Evolutionary conservation across 2,888 invertebrate species (phyloP), one percentile per base, ranked within the genome.

Genomic region (Brachypalpus laphriformis): DNA sequence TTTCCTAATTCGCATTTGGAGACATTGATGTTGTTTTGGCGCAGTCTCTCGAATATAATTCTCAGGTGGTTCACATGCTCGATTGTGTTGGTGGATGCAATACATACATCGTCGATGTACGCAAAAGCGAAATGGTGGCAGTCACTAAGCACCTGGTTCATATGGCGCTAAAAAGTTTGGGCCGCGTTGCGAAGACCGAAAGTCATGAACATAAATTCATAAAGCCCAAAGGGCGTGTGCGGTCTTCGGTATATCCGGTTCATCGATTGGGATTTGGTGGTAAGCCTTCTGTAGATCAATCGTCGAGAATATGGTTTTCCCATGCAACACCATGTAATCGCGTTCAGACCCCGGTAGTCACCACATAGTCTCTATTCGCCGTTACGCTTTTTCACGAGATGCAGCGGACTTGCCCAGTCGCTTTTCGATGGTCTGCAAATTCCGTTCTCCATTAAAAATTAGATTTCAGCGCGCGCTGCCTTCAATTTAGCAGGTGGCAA

Each of bases 401-500:
- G 89, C 0, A 92, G 86, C 1, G 90, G 92, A 57, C 89, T 90
- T 0, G 91, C 88, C 91, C 91, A 92, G 0, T 88, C 83, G 42
- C 91, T 90, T 3, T 88, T 89, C 0, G 91, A 92, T 0, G 91
- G 92, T 5, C 91, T 87, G 47, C 90, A 90, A 4, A 92, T 90
- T 0, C 91, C 92, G n/a, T 88, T 77, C 28, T 91, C 88, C n/a
- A 74, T n/a, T 9, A 86, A 11, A 22, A 18, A 57, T 11, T 71
- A n/a, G 31, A 86, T 45, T 16, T 86, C 70, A 0, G 37, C 14
- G 14, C 59, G 42, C 1, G 72, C 86, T 7, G 56, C 40, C 16
- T 56, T 11, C 4, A 71, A n/a, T 31, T 66, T 70, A 11, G 80
- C 80, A 0, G 89, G 90, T 0, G 89, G 87, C 1, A 92, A 76